A percentile compares a stretch with the other conserved stretches of the same genome.
Conservation (phyloP, 2,113 vertebrate genomes). For the Heterochromis multidens region DNA sequence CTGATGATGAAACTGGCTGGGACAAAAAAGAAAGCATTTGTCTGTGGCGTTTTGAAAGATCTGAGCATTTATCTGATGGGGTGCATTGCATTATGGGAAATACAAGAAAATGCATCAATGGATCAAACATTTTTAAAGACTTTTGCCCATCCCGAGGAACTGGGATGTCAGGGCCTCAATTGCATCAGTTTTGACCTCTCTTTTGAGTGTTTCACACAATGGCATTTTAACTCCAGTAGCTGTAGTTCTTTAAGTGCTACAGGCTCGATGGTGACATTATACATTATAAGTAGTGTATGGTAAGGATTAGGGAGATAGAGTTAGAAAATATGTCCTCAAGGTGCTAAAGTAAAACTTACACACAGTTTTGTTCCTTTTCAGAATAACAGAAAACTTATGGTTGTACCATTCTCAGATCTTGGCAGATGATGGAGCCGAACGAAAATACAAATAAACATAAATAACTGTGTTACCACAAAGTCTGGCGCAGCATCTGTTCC, state of each 20-base stretch:
- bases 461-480: neutral
- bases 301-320: neutral
- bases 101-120: neutral
- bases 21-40: neutral
- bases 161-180: neutral
- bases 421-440: neutral
- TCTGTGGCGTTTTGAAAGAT: neutral
- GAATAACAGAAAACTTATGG: neutral
- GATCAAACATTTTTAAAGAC: neutral
- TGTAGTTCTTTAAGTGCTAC: neutral
- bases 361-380: neutral
- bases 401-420: neutral
- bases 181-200: neutral
- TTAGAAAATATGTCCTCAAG: neutral
- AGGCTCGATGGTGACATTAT: neutral
- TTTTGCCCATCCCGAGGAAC: neutral
- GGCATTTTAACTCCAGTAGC: neutral
- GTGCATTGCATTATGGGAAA: neutral
- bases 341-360: neutral
- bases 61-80: neutral
- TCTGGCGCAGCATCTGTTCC: neutral
- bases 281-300: neutral
- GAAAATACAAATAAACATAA: neutral
- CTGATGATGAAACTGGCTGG: neutral
- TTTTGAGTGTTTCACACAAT: neutral